A percentile compares a stretch with the other conserved stretches of the same genome.
Evolutionary conservation across 2,113 vertebrate genomes (phyloP).

Genomic region (Chionomys nivalis): DNA sequence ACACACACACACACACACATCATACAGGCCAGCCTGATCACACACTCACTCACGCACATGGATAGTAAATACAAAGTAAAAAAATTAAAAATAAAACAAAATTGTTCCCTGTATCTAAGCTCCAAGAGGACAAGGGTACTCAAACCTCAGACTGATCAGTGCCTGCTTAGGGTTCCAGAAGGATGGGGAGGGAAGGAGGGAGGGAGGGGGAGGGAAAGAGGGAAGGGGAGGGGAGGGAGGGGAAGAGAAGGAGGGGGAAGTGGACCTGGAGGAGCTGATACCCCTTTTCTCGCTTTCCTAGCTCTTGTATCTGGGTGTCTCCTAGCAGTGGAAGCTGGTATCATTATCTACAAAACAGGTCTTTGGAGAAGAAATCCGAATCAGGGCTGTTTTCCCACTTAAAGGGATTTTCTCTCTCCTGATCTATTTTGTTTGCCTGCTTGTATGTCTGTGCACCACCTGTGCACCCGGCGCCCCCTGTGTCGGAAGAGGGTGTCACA

Average conservation of each 20-base stretch:
- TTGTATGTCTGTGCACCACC: background rate
- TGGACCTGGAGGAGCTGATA: background rate
- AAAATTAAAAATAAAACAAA: background rate
- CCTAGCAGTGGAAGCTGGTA: slow-evolving; percentile 4
- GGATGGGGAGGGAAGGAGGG: background rate
- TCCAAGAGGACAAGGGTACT: background rate
- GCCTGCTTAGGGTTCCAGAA: background rate
- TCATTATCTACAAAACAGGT: background rate
- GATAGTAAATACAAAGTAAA: background rate
- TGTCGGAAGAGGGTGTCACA: background rate
- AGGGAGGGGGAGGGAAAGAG: background rate
- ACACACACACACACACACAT: background rate
- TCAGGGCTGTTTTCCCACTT: background rate
- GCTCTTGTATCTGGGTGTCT: background rate
- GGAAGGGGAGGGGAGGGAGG: no score
- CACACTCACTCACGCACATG: background rate
- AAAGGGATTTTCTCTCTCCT: background rate
- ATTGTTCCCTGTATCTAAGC: background rate
- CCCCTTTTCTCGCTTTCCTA: background rate
- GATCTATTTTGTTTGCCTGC: background rate
- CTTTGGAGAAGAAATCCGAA: background rate
- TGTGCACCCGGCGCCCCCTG: background rate
- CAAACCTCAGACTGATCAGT: background rate
- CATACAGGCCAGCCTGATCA: no score
- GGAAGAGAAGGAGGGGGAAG: background rate